Evolutionary conservation across 2,113 vertebrate species (phyloP), one percentile per base, ranked within the genome.

Genomic region (Zapornia atra): DNA sequence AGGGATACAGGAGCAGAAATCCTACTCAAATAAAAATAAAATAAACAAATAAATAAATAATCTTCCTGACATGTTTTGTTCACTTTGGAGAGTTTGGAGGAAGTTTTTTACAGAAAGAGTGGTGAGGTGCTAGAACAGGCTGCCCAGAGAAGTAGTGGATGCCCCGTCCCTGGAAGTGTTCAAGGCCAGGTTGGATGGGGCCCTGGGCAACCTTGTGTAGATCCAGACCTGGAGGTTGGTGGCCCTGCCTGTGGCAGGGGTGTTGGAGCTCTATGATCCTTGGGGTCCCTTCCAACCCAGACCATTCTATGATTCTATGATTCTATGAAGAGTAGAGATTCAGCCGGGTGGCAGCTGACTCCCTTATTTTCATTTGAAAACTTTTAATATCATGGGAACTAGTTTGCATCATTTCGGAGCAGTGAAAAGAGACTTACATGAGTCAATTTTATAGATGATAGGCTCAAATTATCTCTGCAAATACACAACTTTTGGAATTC

Each of bases 401-500:
- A 79, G 46, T 92, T 88, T 88, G 57, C 69, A 61, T 64, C 57
- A 57, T 82, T 87, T 82, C 65, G 13, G n/a, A 87, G 40, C 54
- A 94, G 86, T 53, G 66, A 72, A 82, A 78, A 72, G 61, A 57
- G 92, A 82, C 77, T 71, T 79, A 51, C 10, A 16, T 68, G 53
- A 5, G 1, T 72, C 50, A 82, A 9, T 75, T 87, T 87, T 48
- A 82, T 24, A 66, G 60, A 61, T 60, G 56, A 66, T 2, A 81
- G 56, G 44, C n/a, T 91, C 72, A 94, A 90, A 91, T 68, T 86
- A 38, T 71, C 48, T 79, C 61, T 84, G 69, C 69, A 92, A 82
- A 80, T 73, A 81, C 19, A 71, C 63, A 77, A 36, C 10, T n/a
- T n/a, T n/a, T 94, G 36, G 69, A 94, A 94, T 88, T 83, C 66